Conservation (phyloP, 2,888 invertebrate genomes). For the Microctonus aethiopoides region DNA sequence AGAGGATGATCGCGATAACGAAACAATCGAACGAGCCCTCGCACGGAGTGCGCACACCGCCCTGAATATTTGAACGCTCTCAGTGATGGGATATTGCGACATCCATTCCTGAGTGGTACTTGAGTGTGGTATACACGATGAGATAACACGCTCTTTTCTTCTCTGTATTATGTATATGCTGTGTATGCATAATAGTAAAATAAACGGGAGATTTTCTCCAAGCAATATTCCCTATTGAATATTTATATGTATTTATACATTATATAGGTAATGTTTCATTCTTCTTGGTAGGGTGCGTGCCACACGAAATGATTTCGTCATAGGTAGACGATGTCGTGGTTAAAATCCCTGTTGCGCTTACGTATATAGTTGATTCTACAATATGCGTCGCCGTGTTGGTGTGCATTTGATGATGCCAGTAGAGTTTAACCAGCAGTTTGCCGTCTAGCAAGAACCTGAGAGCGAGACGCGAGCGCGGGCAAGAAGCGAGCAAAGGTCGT, state of each 20-base stretch:
- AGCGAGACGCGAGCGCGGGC: constrained; percentile 25
- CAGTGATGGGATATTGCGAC: constrained; percentile 30
- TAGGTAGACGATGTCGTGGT: constrained; percentile 38
- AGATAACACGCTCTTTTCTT: constrained; percentile 27
- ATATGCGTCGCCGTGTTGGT: constrained; percentile 19
- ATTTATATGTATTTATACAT: too few species aligned
- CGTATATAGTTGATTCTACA: neutral
- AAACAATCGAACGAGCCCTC: constrained; percentile 59
- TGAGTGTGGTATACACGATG: constrained; percentile 1
- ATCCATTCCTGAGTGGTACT: constrained; percentile 5
- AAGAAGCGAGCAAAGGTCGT: constrained; percentile 46
- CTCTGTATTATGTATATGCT: neutral
- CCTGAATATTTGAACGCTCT: constrained; percentile 33
- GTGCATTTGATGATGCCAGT: neutral
- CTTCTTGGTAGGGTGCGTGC: constrained; percentile 35
- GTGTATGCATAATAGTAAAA: neutral
- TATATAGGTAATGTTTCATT: constrained; percentile 1
- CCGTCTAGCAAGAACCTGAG: constrained; percentile 7
- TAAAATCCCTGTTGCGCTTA: constrained; percentile 34
- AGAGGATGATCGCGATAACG: constrained; percentile 62
- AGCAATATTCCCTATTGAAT: neutral
- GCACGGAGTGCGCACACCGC: constrained; percentile 37
- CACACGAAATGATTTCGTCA: constrained; percentile 45
- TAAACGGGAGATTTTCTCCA: neutral
- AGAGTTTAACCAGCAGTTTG: constrained; percentile 15